phyloP scores from a whole-genome alignment of 2,888 invertebrate genomes.

The Andrena camellia region DNA sequence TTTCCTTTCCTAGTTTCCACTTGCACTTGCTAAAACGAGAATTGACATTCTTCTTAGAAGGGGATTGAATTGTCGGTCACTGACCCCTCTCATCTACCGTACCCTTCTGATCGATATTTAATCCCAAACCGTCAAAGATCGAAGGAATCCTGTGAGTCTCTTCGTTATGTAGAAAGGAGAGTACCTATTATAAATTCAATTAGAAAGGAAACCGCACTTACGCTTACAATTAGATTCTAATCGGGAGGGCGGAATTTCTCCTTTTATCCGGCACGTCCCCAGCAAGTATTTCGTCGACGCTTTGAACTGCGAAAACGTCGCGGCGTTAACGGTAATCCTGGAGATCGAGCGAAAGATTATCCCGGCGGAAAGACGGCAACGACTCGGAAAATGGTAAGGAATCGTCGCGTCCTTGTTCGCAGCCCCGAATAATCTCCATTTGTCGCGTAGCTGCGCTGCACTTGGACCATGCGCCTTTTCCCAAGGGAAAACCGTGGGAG shows the following conservation, averaged over 20 bases:
- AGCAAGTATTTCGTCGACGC: conserved; percentile 43
- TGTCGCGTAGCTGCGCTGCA: conserved; percentile 48
- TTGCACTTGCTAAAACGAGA: too few relatives aligned
- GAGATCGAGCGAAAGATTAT: conserved; percentile 75
- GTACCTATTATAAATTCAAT: conserved; percentile 25
- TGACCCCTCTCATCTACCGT: neutral
- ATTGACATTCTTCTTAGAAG: neutral
- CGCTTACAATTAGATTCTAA: conserved; percentile 39
- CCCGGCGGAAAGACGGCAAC: conserved; percentile 67
- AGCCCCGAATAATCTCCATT: conserved; percentile 66
- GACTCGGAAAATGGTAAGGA: conserved; percentile 72
- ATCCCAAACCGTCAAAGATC: neutral
- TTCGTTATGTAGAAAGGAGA: neutral
- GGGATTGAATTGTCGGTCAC: too few relatives aligned
- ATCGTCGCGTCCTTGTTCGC: conserved; percentile 62
- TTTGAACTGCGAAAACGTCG: conserved; percentile 58
- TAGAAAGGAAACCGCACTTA: conserved; percentile 22
- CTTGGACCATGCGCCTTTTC: conserved; percentile 36
- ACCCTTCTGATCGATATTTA: neutral
- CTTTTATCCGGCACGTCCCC: conserved; percentile 9
- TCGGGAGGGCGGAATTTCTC: conserved; percentile 21
- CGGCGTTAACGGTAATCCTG: conserved; percentile 68
- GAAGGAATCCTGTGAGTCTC: conserved; percentile 1
- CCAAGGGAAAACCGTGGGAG: conserved; percentile 8
- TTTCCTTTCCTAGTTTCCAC: neutral